These are phyloP conservation scores for Plemyria rubiginata DNA, from an alignment of 2,888 invertebrate genomes.

Conservation along the genomic window DNA sequence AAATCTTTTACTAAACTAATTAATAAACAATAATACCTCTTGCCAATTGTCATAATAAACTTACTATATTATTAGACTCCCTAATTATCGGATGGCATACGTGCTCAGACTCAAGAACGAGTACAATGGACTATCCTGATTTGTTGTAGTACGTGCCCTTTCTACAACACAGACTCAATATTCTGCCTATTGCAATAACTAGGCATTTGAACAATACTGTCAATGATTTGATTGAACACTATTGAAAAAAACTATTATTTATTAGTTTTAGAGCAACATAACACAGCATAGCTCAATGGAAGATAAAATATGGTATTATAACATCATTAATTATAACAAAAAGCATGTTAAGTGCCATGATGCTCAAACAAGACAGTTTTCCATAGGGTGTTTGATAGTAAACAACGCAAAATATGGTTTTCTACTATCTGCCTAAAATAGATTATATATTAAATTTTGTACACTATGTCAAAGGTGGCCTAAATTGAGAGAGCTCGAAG, in stretches of 20 bases:
- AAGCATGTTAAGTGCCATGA: no score
- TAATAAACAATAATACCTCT: conserved; percentile 11
- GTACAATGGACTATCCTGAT: conserved; percentile 21
- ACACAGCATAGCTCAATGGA: no score
- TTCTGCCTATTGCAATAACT: background rate
- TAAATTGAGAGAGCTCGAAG: conserved; percentile 28
- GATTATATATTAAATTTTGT: conserved; percentile 42
- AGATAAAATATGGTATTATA: no score
- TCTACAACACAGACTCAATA: conserved; percentile 20
- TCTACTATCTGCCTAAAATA: conserved; percentile 26
- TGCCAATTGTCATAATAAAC: background rate
- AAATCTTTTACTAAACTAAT: conserved; percentile 6
- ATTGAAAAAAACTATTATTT: no score
- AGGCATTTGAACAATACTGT: no score
- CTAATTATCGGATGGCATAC: conserved; percentile 39
- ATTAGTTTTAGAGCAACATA: no score
- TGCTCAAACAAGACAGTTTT: no score
- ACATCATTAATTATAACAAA: no score
- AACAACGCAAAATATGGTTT: background rate
- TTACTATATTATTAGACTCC: conserved; percentile 10
- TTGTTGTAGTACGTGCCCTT: conserved; percentile 30
- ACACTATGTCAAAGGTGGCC: conserved; percentile 39
- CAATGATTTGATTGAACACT: no score
- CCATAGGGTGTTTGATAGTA: no score
- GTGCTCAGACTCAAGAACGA: conserved; percentile 32